Base-by-base conservation (phyloP, 2,113 vertebrate genomes). In the Paracyprichromis sp. region DNA sequence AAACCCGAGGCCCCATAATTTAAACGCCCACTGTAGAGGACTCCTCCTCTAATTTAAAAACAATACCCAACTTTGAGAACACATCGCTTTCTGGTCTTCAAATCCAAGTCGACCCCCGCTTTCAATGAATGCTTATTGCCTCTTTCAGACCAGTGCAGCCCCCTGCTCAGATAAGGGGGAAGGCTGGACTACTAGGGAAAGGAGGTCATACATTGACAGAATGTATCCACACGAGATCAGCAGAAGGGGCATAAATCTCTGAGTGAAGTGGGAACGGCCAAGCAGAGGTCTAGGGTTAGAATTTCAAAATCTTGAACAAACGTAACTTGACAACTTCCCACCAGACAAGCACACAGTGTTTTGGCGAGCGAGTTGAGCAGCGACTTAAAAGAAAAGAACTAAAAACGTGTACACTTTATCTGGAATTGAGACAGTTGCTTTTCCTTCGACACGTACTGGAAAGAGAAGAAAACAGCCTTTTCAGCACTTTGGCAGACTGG, bases 401-500 rank as follows among this genome's bases (percentile, higher is more conserved):
- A 71, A 7, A 57, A 82, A 82, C 17, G 40, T 3, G 13, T 9
- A 73, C n/a, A 83, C 63, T 83, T 85, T 86, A 87, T 61, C 88
- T 31, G 73, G 45, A 43, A 83, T 52, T n/a, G 29, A 86, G 71
- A 57, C 83, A 86, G 53, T 38, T 17, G 53, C 69, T 94, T 93
- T 93, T 89, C 86, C 84, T 89, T 89, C 63, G 54, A 85, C 83
- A 82, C 86, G 45, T 34, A 83, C 43, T 36, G 63, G 43, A 73
- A 50, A 59, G 19, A 40, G 71, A 59, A 71, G 26, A 86, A 87
- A 94, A 80, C 19, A 52, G 86, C 79, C 3, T 83, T 84, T 87
- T 94, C 93, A 93, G 92, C 92, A 14, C 50, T 92, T 93, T 92
- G 83, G 69, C 73, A 73, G 54, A 36, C 45, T 40, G 78, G 80